These are phyloP conservation scores for Crocuta crocuta DNA, from an alignment of 2,113 vertebrate genomes.

Conservation along the genomic window DNA sequence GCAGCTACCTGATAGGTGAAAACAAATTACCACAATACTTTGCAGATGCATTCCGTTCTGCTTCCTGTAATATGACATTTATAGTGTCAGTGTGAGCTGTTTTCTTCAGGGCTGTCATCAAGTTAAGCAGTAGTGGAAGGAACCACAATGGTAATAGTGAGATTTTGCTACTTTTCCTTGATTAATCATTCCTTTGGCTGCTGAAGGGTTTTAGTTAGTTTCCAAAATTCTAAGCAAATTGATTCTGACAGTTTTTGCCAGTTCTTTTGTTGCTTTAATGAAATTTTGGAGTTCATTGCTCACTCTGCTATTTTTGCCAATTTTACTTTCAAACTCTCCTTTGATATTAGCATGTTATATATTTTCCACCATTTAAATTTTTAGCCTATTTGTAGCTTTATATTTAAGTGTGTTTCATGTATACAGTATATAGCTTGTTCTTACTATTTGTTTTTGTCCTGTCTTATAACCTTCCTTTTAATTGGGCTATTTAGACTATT, in stretches of 20 bases:
- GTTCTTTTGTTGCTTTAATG: background rate
- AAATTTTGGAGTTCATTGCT: background rate
- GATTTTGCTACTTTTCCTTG: background rate
- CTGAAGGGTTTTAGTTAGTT: background rate
- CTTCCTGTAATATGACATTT: background rate
- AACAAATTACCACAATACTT: background rate
- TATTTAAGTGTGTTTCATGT: background rate
- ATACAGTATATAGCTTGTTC: background rate
- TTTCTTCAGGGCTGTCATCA: background rate
- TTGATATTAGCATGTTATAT: background rate
- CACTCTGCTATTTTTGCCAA: background rate
- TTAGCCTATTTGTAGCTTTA: background rate
- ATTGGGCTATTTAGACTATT: background rate
- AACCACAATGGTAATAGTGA: background rate
- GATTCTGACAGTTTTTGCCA: background rate
- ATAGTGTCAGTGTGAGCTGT: background rate
- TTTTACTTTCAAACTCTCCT: background rate
- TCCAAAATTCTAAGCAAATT: background rate
- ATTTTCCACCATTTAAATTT: background rate
- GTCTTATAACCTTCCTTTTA: background rate
- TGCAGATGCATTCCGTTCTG: background rate
- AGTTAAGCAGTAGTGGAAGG: background rate
- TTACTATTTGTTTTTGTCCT: background rate
- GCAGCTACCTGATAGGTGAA: background rate
- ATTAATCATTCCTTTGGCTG: background rate